Evolutionary conservation across 2,113 vertebrate species (phyloP).

Genomic region (Hiodon alosoides): DNA sequence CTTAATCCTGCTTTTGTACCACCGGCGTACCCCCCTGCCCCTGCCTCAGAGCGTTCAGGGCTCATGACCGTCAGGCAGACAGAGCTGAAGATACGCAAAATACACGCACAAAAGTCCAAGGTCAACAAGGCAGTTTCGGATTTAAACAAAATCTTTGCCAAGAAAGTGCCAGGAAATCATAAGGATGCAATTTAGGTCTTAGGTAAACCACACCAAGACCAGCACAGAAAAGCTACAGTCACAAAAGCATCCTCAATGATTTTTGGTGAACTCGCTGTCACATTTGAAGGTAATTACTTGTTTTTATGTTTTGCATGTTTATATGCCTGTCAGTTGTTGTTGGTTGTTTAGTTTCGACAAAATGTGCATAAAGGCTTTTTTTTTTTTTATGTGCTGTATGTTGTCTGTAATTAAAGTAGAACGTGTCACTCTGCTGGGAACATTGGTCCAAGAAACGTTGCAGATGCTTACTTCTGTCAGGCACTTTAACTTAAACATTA

Average conservation of each 20-base stretch:
- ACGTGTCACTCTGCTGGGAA: no score
- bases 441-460: background rate
- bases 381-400: no score
- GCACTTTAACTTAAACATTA: background rate
- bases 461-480: background rate
- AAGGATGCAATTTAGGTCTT: no score
- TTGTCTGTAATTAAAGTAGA: background rate
- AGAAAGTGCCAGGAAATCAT: no score
- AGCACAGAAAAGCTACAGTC: background rate
- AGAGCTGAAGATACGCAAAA: no score
- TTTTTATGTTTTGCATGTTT: background rate
- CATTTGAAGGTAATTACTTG: background rate
- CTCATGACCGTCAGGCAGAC: no score
- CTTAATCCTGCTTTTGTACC: constrained; percentile 17
- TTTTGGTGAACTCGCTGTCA: background rate
- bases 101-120: no score
- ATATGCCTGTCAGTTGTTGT: no score
- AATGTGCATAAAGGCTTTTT: no score
- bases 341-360: no score
- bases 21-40: background rate
- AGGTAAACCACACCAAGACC: background rate
- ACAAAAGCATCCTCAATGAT: background rate
- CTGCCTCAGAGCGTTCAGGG: background rate
- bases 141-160: no score
- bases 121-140: no score